Conservation (phyloP, 2,888 invertebrate species). For the Luperina nickerlii region DNA sequence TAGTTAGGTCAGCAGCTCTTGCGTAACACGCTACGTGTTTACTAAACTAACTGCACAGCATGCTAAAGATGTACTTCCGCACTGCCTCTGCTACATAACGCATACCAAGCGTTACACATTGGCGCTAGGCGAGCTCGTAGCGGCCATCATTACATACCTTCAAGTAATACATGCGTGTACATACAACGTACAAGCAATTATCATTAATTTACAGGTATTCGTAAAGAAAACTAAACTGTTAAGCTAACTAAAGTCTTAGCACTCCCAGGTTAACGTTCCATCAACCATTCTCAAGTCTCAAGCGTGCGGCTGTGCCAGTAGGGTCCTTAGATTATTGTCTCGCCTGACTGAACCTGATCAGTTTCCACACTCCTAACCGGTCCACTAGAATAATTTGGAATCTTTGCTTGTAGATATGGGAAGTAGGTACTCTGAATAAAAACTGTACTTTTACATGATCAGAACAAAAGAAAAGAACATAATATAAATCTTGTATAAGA, state of each 20-base stretch:
- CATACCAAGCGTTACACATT: conserved; percentile 55
- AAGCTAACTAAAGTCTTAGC: background rate
- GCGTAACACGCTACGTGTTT: conserved; percentile 58
- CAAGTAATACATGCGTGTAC: conserved; percentile 33
- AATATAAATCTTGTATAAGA: background rate
- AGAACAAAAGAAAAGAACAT: too few species aligned
- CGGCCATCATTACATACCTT: conserved; percentile 48
- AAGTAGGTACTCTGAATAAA: background rate
- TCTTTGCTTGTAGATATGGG: background rate
- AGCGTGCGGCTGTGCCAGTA: background rate
- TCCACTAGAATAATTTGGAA: background rate
- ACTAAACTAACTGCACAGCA: conserved; percentile 51
- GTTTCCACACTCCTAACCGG: background rate
- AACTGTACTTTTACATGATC: background rate
- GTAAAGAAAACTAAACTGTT: conserved; percentile 2
- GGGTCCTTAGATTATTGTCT: background rate
- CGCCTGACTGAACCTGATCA: background rate
- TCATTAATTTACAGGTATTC: conserved; percentile 7
- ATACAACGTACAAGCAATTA: conserved; percentile 4
- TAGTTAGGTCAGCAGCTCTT: conserved; percentile 61
- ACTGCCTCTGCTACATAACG: conserved; percentile 51
- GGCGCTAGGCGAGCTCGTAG: conserved; percentile 43
- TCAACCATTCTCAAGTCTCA: background rate
- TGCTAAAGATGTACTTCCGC: conserved; percentile 60
- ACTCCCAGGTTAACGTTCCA: background rate